phyloP scores from a whole-genome alignment of 2,797 vertebrate species.

The Neomorphus geoffroyi region DNA sequence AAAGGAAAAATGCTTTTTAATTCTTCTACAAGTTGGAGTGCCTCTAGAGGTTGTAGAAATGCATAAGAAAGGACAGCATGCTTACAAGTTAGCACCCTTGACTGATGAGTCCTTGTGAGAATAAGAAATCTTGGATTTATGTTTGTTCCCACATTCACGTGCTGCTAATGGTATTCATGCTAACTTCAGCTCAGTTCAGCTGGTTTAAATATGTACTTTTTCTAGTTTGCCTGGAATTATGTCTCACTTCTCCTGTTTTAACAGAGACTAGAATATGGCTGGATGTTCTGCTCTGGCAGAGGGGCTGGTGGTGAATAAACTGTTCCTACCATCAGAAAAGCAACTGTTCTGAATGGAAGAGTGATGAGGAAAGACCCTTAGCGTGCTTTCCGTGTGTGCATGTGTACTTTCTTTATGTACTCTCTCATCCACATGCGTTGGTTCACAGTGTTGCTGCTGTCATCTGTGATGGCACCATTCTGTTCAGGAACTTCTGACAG shows the following conservation, averaged over 20 bases:
- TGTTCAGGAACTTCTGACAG: not conserved
- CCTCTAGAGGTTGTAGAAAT: not conserved
- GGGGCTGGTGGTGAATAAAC: not conserved
- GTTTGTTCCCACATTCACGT: not conserved
- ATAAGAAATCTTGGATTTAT: not conserved
- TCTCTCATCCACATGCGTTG: rapidly evolving
- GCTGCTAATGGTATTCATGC: not conserved
- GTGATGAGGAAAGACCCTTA: not conserved
- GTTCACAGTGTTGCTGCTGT: not conserved
- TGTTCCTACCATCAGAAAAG: not conserved
- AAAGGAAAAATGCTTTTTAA: not conserved
- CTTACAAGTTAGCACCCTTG: not conserved
- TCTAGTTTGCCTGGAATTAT: not conserved
- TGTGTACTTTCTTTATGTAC: rapidly evolving
- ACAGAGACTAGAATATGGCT: not conserved
- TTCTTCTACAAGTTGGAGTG: not conserved
- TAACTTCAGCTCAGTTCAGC: not conserved
- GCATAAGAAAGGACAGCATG: not conserved
- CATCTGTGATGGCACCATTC: not conserved
- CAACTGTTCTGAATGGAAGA: not conserved
- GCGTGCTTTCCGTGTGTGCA: rapidly evolving
- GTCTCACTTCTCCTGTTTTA: not conserved
- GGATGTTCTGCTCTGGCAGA: not conserved
- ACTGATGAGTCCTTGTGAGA: not conserved
- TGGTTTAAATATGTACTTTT: not conserved